A percentile compares a stretch with the other conserved stretches of the same genome.
phyloP scores from a whole-genome alignment of 2,888 invertebrate genomes.

The Stegana nigrithorax region DNA sequence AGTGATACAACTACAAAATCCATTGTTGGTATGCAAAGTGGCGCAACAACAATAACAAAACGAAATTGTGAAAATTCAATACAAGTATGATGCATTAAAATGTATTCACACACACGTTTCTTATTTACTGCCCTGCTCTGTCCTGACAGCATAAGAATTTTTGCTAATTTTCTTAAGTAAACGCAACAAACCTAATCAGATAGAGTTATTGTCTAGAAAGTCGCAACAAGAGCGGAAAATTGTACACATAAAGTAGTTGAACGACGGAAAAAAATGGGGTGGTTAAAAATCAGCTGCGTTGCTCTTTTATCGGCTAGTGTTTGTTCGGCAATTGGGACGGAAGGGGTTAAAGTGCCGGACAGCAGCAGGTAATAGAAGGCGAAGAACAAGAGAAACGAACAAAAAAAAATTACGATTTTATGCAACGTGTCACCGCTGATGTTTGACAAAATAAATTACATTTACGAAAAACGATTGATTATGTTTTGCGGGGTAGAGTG shows the following conservation, averaged over 20 bases:
- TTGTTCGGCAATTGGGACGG: no score
- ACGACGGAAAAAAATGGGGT: no score
- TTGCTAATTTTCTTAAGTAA: neutral
- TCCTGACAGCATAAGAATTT: neutral
- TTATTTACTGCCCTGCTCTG: no score
- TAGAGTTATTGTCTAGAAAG: no score
- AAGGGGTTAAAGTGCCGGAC: no score
- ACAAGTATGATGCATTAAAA: no score
- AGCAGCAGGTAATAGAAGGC: neutral
- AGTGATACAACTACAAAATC: no score
- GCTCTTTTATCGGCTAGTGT: constrained; percentile 3
- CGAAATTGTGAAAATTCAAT: constrained; percentile 43
- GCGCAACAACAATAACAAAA: constrained; percentile 38
- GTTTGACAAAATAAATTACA: constrained; percentile 49
- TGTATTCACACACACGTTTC: no score
- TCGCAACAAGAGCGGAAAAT: no score
- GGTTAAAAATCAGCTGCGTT: constrained; percentile 31
- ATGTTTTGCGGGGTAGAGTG: constrained; percentile 13
- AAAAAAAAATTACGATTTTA: constrained; percentile 49
- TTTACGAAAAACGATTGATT: constrained; percentile 22
- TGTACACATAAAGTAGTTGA: constrained; percentile 14
- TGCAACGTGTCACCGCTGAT: constrained; percentile 59
- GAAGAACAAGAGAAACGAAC: neutral
- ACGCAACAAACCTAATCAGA: constrained; percentile 8
- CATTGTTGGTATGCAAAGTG: constrained; percentile 22